These are phyloP conservation scores for Nysson spinosus DNA, from an alignment of 2,888 invertebrate species.

Conservation along the genomic window DNA sequence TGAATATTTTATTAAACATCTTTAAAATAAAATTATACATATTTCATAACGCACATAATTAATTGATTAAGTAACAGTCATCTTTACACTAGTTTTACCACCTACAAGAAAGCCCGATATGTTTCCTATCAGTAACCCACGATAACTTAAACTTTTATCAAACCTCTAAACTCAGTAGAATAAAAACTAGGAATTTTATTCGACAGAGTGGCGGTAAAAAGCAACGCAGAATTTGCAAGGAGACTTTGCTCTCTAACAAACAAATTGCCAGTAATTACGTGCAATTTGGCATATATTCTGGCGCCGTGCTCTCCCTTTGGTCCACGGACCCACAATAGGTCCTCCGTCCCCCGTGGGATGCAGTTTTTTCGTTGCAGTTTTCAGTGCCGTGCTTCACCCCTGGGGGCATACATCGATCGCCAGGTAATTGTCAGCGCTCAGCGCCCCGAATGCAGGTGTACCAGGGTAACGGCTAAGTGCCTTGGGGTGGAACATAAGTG, in stretches of 20 bases:
- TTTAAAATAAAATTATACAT: too few relatives aligned
- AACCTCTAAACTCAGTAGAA: too few relatives aligned
- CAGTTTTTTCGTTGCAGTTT: slow-evolving; percentile 64
- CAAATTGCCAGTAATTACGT: slow-evolving; percentile 73
- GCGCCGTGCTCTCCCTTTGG: slow-evolving; percentile 53
- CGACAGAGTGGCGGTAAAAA: slow-evolving; percentile 12
- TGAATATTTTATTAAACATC: too few relatives aligned
- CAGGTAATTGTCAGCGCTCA: slow-evolving; percentile 76
- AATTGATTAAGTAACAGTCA: too few relatives aligned
- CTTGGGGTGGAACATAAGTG: slow-evolving; percentile 66
- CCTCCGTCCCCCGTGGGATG: slow-evolving; percentile 58
- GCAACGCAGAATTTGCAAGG: slow-evolving; percentile 11
- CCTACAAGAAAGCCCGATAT: too few relatives aligned
- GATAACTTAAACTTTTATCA: too few relatives aligned
- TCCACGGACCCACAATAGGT: slow-evolving; percentile 54
- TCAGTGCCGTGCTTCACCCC: slow-evolving; percentile 62
- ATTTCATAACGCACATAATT: too few relatives aligned
- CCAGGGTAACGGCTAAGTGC: slow-evolving; percentile 61
- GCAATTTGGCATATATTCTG: slow-evolving; percentile 71
- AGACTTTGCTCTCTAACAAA: slow-evolving; percentile 67
- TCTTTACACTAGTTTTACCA: too few relatives aligned
- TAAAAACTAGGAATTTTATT: too few relatives aligned
- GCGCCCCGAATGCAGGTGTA: slow-evolving; percentile 73
- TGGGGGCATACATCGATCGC: slow-evolving; percentile 74
- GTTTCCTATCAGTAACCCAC: too few relatives aligned